Evolutionary conservation across 2,888 invertebrate species (phyloP).

Genomic region (Myopa testacea): DNA sequence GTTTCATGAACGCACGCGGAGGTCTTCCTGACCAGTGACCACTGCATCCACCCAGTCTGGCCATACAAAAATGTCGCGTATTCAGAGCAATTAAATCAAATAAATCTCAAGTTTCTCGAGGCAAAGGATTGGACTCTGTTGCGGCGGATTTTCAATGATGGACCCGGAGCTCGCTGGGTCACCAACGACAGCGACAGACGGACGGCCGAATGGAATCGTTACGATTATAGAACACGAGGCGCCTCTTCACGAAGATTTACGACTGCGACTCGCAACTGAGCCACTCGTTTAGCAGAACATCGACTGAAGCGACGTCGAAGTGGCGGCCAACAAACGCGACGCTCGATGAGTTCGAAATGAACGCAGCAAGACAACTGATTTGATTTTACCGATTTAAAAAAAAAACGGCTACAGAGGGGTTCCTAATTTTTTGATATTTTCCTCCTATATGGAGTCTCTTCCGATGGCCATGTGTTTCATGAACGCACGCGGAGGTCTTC

Average conservation of each 20-base stretch:
- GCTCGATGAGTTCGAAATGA: background rate
- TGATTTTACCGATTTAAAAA: too few species aligned
- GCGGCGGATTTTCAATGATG: slow-evolving; percentile 8
- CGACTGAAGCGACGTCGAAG: background rate
- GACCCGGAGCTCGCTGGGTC: slow-evolving; percentile 14
- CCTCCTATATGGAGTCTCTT: too few species aligned
- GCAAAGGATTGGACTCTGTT: slow-evolving; percentile 12
- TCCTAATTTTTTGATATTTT: too few species aligned
- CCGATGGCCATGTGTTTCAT: too few species aligned
- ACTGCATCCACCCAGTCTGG: too few species aligned
- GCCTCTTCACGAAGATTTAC: slow-evolving; percentile 31
- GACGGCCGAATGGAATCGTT: background rate
- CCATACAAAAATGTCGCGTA: too few species aligned
- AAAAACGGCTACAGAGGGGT: too few species aligned
- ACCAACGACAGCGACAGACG: too few species aligned
- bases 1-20: too few species aligned
- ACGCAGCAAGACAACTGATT: background rate
- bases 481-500: too few species aligned
- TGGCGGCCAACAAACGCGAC: background rate
- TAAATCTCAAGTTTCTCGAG: slow-evolving; percentile 17
- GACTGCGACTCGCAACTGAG: slow-evolving; percentile 27
- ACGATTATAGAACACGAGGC: background rate
- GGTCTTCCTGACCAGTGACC: too few species aligned
- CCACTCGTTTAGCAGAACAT: slow-evolving; percentile 24
- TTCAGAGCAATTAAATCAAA: too few species aligned